Base-by-base conservation (phyloP, 1,140 invertebrate species). In the Lanistes nyassanus region DNA sequence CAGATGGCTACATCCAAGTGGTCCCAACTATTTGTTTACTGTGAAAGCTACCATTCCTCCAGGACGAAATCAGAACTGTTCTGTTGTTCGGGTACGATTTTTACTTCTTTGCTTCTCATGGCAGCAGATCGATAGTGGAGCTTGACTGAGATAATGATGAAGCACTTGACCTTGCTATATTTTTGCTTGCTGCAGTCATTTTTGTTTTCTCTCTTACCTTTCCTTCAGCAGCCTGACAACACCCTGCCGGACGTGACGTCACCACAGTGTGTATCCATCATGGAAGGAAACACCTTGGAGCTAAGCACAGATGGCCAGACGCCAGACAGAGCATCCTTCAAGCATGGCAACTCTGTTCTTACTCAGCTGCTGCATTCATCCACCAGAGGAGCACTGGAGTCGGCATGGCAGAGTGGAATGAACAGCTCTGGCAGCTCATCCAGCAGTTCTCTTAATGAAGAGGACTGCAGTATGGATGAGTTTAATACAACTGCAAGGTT, bases 1-100 rank as follows among this genome's bases (percentile, higher is more conserved):
- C 55, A 68, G 81, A 13, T 86, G 81, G 56, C 83, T 83, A 51
- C 85, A 86, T 76, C 85, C 83, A 9, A 80, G 81, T 53, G 80
- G 81, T 19, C 67, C 56, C 23, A 77, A 71, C 42, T 66, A 69
- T 34, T 23, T 78, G 56, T 56, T 62, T 21, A 55, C 37, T 21
- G 56, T 68, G 26, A 74, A 74, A 42, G 56, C 76, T 9, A 66
- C 51, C 47, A 39, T 74, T 13, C 34, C 70, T 29, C 1, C 70
- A 1, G 5, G 34, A 23, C 56, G 16, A 34, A 7, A 16, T 42
- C 42, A 11, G 9, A 47, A 47, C 42, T 47, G 9, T 47, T 16
- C 9, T 16, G 19, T 47, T 47, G 42, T 47, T 13, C 5, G 42
- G 42, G 42, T 47, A 47, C 9, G 42, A 47, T 47, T 9, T 47